A percentile compares a stretch with the other conserved stretches of the same genome.
Evolutionary conservation across 2,113 vertebrate species (phyloP).

Genomic region (Crotalus tigris): DNA sequence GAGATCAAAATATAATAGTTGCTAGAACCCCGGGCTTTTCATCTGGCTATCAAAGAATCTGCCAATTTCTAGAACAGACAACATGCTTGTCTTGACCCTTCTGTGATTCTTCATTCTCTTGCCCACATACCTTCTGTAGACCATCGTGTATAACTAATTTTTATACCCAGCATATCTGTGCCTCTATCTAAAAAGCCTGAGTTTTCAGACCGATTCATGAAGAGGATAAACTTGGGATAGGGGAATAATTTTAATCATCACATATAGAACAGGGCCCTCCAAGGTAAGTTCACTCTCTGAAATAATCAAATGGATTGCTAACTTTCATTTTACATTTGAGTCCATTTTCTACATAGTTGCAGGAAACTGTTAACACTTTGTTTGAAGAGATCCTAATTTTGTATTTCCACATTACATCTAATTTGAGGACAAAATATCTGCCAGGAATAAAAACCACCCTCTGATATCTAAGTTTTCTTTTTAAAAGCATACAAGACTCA

Average conservation of each 20-base stretch:
- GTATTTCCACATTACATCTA: background rate
- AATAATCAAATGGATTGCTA: background rate
- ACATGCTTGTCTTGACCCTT: background rate
- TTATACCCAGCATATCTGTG: background rate
- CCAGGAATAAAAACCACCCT: background rate
- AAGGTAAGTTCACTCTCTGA: background rate
- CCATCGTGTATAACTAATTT: background rate
- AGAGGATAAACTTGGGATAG: background rate
- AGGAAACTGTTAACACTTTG: background rate
- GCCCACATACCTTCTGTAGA: background rate
- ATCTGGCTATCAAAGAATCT: background rate
- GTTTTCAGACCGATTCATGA: background rate
- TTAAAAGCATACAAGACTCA: background rate
- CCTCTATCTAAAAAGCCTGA: background rate
- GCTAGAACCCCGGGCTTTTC: background rate
- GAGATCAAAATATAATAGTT: background rate
- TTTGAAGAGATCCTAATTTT: background rate
- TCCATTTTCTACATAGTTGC: background rate
- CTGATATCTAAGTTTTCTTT: background rate
- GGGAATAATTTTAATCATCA: background rate
- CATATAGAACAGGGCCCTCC: background rate
- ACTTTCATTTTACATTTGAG: background rate
- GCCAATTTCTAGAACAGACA: background rate
- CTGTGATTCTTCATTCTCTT: background rate
- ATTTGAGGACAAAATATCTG: background rate